Evolutionary conservation across 2,797 vertebrate species (phyloP), one percentile per base, ranked within the genome.

Genomic region (Pipistrellus pygmaeus): DNA sequence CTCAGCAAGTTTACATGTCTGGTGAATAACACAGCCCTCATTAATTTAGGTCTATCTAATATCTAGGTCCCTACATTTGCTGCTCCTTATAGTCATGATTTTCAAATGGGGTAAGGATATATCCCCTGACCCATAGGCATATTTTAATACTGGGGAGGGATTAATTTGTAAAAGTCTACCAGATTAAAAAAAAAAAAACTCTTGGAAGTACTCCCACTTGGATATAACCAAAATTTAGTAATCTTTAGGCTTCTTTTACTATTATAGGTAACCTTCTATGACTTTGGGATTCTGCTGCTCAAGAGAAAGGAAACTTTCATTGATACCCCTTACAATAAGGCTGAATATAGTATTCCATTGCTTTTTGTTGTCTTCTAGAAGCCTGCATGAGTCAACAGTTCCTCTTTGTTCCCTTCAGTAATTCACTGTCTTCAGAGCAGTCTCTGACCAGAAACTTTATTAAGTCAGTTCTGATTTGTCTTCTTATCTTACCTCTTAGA

Each of bases 401-500:
- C 46, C 21, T 77, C 76, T 94, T 87, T 90, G 84, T 93, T 77
- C 96, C 25, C 60, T 95, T 88, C 90, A 95, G 76, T 91, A 96
- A 71, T 48, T 94, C 73, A 48, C 38, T 68, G 68, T 96, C 68
- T 97, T 82, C 81, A 82, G 83, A 93, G 64, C 60, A 72, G 96
- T 77, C 77, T 96, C 92, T 93, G 81, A 96, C 94, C 95, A 93
- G 93, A 93, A 95, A 92, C 73, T 86, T 97, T 78, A 86, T 95
- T 95, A 94, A 94, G 55, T 96, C 69, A 90, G 87, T 53, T 85
- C 81, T 82, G 64, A 90, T 93, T 1, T 6, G 91, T 94, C 73
- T 95, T 97, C 96, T 96, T 93, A 96, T 93, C 82, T 89, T 90
- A 95, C 77, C 69, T 92, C 62, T 96, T 88, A 72, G 86, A 97